Conservation (phyloP, 2,888 invertebrate genomes). For the Rhopalosiphum nymphaeae region DNA sequence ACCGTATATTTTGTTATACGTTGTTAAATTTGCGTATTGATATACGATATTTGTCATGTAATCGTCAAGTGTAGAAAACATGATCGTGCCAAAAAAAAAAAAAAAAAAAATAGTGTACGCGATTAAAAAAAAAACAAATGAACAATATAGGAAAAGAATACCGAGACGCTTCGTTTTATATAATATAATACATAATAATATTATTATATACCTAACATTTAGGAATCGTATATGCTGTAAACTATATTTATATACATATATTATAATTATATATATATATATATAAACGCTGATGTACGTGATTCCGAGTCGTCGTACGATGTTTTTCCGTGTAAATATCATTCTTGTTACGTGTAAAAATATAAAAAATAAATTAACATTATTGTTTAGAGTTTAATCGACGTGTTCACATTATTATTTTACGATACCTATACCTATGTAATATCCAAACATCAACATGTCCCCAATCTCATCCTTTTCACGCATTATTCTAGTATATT, state of each 20-base stretch:
- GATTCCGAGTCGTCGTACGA: background rate
- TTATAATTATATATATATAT: conserved; percentile 22
- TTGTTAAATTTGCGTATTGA: background rate
- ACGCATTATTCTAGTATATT: background rate
- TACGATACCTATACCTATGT: background rate
- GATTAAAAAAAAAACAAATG: conserved; percentile 9
- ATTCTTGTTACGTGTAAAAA: conserved; percentile 60
- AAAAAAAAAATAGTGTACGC: background rate
- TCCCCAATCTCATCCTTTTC: background rate
- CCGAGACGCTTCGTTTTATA: conserved; percentile 25
- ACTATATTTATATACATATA: conserved; percentile 38
- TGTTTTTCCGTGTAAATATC: conserved; percentile 57
- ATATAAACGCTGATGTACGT: background rate
- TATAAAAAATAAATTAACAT: conserved; percentile 56
- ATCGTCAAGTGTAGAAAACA: background rate
- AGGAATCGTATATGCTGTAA: conserved; percentile 6
- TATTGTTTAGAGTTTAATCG: conserved; percentile 62
- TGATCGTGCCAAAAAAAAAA: conserved; percentile 57
- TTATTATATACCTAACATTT: background rate
- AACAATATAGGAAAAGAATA: conserved; percentile 2
- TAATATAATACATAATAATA: conserved; percentile 16
- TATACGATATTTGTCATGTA: background rate
- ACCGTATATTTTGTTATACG: background rate
- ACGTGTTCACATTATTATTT: background rate
- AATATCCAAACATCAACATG: background rate